A percentile compares a stretch with the other conserved stretches of the same genome.
Evolutionary conservation across 2,797 vertebrate genomes (phyloP).

Genomic region (Chaenodraco wilsoni): DNA sequence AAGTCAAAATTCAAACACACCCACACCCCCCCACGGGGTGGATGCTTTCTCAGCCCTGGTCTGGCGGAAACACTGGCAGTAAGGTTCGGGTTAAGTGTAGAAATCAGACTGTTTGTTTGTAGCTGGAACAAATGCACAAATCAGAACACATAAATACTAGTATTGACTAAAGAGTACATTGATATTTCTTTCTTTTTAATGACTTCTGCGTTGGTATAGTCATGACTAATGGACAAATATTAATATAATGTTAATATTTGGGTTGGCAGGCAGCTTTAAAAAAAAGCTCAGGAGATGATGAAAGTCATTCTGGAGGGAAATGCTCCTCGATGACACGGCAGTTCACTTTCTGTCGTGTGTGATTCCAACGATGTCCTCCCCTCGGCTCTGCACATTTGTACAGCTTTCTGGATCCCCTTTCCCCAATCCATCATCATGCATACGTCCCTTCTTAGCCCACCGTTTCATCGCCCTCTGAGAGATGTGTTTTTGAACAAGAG

Average conservation of each 20-base stretch:
- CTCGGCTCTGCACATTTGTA: conserved; percentile 2
- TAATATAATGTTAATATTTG: conserved; percentile 9
- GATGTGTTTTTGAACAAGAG: conserved; percentile 33
- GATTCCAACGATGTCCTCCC: not conserved
- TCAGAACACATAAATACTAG: conserved; percentile 13
- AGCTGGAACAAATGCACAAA: conserved; percentile 26
- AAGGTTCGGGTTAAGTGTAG: not conserved
- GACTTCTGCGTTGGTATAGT: not conserved
- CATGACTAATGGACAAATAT: conserved; percentile 9
- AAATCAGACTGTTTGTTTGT: conserved; percentile 22
- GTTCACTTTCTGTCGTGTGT: too few relatives aligned
- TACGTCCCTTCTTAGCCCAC: conserved; percentile 2
- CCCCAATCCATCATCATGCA: conserved; percentile 9
- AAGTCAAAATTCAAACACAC: too few relatives aligned
- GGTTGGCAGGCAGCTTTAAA: too few relatives aligned
- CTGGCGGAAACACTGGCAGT: not conserved
- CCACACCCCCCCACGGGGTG: too few relatives aligned
- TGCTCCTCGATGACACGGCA: not conserved
- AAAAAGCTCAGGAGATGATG: not conserved
- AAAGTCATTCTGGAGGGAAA: not conserved
- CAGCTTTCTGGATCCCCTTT: not conserved
- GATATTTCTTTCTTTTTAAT: not conserved
- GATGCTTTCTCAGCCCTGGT: too few relatives aligned
- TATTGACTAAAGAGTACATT: conserved; percentile 9
- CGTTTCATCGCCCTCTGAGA: conserved; percentile 16